Conservation (phyloP, 2,113 vertebrate genomes). For the Rhodinocichla rosea region DNA sequence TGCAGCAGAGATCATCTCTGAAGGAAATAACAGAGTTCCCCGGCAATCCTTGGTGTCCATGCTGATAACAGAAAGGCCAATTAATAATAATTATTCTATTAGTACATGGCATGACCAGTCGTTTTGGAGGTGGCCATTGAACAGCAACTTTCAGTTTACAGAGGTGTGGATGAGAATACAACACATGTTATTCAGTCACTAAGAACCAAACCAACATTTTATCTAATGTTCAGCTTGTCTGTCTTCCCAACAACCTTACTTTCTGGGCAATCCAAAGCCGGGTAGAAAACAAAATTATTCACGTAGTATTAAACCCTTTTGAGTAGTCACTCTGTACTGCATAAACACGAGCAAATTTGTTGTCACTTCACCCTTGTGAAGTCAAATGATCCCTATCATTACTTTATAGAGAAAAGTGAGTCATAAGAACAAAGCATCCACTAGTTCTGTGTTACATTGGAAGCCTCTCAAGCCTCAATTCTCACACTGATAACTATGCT, state of each 20-base stretch:
- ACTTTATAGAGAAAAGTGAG: background rate
- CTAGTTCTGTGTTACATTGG: background rate
- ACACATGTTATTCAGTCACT: background rate
- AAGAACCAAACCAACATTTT: background rate
- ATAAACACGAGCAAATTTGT: background rate
- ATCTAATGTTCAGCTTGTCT: background rate
- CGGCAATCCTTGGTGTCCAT: background rate
- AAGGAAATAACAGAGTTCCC: background rate
- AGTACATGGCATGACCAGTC: background rate
- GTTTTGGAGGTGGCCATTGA: background rate
- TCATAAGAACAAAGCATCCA: background rate
- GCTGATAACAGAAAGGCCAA: background rate
- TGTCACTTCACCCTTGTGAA: background rate
- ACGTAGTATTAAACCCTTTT: background rate
- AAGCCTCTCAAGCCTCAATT: background rate
- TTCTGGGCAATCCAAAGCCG: background rate
- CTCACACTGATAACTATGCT: background rate
- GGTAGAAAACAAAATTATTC: background rate
- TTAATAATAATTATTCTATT: background rate
- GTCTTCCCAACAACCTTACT: background rate
- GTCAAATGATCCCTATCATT: background rate
- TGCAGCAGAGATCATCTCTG: background rate
- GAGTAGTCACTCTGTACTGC: background rate
- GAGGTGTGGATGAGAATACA: background rate
- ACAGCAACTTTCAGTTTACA: background rate